These are phyloP conservation scores for Acanthosepion lycidas DNA, from an alignment of 2,888 invertebrate genomes.

Conservation along the genomic window DNA sequence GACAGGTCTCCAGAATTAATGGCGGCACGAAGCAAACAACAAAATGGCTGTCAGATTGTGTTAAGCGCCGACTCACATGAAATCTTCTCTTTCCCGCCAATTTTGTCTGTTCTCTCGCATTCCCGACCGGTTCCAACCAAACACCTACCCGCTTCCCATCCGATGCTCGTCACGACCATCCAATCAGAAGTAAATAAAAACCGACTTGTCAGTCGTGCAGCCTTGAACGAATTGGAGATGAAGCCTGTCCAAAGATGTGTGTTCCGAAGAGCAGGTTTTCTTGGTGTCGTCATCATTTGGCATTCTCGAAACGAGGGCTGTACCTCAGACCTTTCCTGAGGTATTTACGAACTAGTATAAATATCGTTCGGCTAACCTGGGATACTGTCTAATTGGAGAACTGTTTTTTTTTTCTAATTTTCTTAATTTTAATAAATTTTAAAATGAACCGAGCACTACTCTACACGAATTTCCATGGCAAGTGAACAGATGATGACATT, in stretches of 20 bases:
- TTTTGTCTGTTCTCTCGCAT: neutral
- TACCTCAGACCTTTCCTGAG: too few species aligned
- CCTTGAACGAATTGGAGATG: neutral
- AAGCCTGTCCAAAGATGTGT: neutral
- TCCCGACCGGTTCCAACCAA: neutral
- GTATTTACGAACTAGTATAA: too few species aligned
- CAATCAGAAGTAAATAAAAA: conserved; percentile 17
- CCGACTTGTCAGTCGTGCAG: neutral
- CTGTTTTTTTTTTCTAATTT: too few species aligned
- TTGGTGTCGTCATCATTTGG: too few species aligned
- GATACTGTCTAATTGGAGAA: too few species aligned
- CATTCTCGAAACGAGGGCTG: too few species aligned
- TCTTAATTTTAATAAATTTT: too few species aligned
- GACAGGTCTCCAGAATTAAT: neutral
- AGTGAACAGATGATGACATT: too few species aligned
- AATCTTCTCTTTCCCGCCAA: neutral
- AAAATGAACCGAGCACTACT: too few species aligned
- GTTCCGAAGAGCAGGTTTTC: neutral
- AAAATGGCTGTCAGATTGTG: neutral
- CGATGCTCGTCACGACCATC: neutral
- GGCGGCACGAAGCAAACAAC: neutral
- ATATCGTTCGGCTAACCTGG: too few species aligned
- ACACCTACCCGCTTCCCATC: neutral
- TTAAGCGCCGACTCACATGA: neutral
- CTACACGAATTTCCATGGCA: too few species aligned